Conservation (phyloP, 1,140 invertebrate species). For the Caenorhabditis tropicalis region DNA sequence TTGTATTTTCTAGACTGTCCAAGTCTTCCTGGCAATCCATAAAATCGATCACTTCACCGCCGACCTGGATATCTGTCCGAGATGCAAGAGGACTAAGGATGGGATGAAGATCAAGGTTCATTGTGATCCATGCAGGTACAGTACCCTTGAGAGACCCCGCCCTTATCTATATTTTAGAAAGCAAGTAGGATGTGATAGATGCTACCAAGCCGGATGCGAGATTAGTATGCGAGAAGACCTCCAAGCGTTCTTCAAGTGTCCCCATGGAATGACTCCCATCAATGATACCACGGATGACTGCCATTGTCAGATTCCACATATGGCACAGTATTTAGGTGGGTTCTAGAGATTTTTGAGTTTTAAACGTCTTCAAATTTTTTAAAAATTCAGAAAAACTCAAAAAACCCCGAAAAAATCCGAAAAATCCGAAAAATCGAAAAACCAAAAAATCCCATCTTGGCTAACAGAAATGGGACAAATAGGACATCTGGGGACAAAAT, state of each 20-base stretch:
- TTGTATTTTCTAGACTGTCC: slow-evolving; percentile 60
- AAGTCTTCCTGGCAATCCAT: slow-evolving; percentile 70
- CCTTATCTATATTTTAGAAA: slow-evolving; percentile 59
- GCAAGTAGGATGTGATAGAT: slow-evolving; percentile 69
- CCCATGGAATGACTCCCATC: slow-evolving; percentile 62
- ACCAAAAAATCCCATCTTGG: no score
- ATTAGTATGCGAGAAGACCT: slow-evolving; percentile 60
- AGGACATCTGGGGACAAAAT: no score
- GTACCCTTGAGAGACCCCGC: neutral
- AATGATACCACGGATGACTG: slow-evolving; percentile 67
- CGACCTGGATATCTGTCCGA: slow-evolving; percentile 67
- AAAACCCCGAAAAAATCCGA: no score
- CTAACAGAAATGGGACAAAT: no score
- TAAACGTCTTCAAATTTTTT: no score
- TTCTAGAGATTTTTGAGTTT: neutral
- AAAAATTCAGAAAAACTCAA: no score
- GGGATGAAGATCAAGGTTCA: slow-evolving; percentile 65
- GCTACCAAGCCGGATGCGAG: slow-evolving; percentile 67
- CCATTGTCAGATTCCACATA: slow-evolving; percentile 59
- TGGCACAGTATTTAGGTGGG: slow-evolving; percentile 30
- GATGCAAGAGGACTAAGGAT: slow-evolving; percentile 66
- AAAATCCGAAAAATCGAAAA: no score
- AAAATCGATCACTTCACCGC: slow-evolving; percentile 71
- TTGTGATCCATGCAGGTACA: slow-evolving; percentile 69
- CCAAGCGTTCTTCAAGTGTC: slow-evolving; percentile 68